A percentile compares a stretch with the other conserved stretches of the same genome.
phyloP scores from a whole-genome alignment of 2,888 invertebrate genomes.

The Actias luna region DNA sequence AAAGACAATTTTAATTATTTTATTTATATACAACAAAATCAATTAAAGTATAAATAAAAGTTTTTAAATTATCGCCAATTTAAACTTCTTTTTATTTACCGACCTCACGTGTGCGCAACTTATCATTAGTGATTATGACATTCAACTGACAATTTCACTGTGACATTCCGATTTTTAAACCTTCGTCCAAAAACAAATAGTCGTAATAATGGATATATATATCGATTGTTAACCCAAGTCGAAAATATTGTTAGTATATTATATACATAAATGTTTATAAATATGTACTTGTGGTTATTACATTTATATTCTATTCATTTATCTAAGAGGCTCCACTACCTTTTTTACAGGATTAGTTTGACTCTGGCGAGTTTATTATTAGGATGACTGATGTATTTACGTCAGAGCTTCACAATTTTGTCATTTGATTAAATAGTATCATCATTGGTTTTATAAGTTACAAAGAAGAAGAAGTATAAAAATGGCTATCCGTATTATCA shows the following conservation, averaged over 20 bases:
- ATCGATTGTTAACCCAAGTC: neutral
- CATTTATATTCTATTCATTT: too few species aligned
- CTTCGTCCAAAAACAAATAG: neutral
- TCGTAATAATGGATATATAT: neutral
- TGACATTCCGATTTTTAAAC: neutral
- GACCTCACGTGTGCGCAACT: too few species aligned
- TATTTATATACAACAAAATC: too few species aligned
- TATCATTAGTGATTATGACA: too few species aligned
- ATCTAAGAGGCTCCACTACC: neutral
- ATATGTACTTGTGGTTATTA: neutral
- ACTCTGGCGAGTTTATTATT: neutral
- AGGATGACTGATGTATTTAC: neutral
- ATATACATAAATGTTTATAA: neutral
- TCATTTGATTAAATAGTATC: neutral
- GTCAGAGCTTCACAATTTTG: neutral
- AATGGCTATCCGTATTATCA: conserved; percentile 77
- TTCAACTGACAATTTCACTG: neutral
- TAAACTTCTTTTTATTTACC: too few species aligned
- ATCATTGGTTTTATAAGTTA: neutral
- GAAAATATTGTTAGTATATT: too few species aligned
- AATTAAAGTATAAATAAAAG: too few species aligned
- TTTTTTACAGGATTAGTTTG: neutral
- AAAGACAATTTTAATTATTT: neutral
- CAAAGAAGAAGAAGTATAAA: too few species aligned
- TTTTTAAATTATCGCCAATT: too few species aligned